Conservation (phyloP, 2,113 vertebrate genomes). For the Hemiscyllium ocellatum region DNA sequence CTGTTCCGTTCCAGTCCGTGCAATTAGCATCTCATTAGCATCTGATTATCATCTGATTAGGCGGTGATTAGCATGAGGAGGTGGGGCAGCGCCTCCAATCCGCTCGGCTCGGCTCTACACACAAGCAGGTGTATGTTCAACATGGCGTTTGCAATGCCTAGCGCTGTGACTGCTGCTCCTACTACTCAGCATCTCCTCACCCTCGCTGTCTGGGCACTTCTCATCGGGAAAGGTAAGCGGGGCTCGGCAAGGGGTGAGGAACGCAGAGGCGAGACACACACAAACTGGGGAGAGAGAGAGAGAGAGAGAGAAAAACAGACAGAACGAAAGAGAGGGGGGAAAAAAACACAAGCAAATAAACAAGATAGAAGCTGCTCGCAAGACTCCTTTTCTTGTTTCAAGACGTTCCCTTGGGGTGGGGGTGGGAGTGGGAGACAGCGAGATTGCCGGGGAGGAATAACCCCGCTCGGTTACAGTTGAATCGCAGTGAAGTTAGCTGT, state of each 20-base stretch:
- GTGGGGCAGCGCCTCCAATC: slow-evolving; percentile 22
- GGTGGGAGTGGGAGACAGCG: too few relatives aligned
- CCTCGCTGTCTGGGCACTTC: slow-evolving; percentile 15
- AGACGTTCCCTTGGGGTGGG: background rate
- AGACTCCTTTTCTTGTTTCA: background rate
- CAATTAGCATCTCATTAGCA: slow-evolving; percentile 35
- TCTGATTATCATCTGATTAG: slow-evolving; percentile 31
- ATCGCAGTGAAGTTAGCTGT: background rate
- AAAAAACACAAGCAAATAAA: too few relatives aligned
- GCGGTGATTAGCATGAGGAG: slow-evolving; percentile 31
- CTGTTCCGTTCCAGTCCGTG: slow-evolving; percentile 26
- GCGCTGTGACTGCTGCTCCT: background rate
- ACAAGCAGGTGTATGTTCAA: background rate
- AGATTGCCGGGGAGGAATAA: too few relatives aligned
- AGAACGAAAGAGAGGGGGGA: background rate
- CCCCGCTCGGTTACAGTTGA: background rate
- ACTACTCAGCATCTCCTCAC: background rate
- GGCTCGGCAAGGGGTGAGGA: background rate
- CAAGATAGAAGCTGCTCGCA: background rate
- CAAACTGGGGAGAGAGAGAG: background rate
- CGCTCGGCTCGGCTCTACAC: background rate
- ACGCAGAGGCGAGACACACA: too few relatives aligned
- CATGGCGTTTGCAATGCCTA: slow-evolving; percentile 17
- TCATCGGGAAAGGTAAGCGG: slow-evolving; percentile 22
- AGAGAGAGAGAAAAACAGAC: too few relatives aligned